These are phyloP conservation scores for Mirounga angustirostris DNA, from an alignment of 2,113 vertebrate genomes.

Conservation along the genomic window DNA sequence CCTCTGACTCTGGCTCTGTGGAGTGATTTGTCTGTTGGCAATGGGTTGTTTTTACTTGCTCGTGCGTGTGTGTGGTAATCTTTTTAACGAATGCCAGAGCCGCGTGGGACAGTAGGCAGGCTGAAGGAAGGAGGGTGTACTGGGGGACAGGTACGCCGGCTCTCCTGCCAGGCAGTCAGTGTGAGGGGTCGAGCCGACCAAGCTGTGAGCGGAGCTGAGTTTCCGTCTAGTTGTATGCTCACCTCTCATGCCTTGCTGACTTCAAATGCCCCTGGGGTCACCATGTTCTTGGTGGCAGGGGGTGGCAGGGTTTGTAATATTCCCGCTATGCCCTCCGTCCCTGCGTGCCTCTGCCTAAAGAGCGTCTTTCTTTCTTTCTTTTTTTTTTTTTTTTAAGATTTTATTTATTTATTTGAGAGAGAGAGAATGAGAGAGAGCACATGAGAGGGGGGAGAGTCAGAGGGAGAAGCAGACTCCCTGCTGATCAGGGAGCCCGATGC, in stretches of 20 bases:
- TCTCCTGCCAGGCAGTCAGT: neutral
- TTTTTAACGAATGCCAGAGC: neutral
- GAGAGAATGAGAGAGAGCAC: too few relatives aligned
- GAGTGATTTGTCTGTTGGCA: neutral
- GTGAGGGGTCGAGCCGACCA: neutral
- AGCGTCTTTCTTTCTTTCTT: neutral
- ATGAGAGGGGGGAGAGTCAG: too few relatives aligned
- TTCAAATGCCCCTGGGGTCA: neutral
- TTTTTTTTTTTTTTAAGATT: too few relatives aligned
- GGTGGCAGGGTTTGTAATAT: neutral
- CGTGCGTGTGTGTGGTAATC: neutral
- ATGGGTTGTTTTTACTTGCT: neutral
- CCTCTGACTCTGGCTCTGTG: neutral
- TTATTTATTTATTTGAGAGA: too few relatives aligned
- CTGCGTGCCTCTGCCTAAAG: too few relatives aligned
- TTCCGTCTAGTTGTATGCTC: neutral
- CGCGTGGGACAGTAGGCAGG: neutral
- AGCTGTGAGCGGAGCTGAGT: neutral
- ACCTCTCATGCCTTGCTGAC: neutral
- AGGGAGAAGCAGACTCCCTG: too few relatives aligned
- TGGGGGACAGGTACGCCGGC: neutral
- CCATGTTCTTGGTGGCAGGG: neutral
- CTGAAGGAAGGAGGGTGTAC: neutral
- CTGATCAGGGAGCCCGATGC: too few relatives aligned
- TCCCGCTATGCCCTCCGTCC: neutral